Conservation (phyloP, 2,797 vertebrate genomes). For the Orientallactaga sibirica region DNA sequence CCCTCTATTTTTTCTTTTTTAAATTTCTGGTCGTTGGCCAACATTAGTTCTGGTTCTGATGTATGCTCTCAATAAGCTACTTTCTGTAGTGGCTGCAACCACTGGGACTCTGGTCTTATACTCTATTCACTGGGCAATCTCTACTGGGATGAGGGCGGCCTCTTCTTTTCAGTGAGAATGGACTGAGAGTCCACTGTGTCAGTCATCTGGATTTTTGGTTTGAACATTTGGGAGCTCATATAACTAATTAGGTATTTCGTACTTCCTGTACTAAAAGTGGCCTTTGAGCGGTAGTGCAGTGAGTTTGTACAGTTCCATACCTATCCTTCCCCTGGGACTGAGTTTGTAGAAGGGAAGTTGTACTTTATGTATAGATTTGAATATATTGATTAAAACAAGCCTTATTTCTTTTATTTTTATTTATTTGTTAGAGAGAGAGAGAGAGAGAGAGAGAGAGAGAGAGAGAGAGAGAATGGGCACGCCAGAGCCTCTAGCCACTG, state of each 20-base stretch:
- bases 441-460: too few species aligned
- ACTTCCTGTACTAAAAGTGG: not conserved
- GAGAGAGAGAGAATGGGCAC: too few species aligned
- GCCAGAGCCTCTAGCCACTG: too few species aligned
- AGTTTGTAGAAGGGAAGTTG: not conserved
- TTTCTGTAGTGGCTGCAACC: not conserved
- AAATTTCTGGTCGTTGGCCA: not conserved
- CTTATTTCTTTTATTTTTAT: not conserved
- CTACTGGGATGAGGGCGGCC: too few species aligned
- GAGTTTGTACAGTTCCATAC: not conserved
- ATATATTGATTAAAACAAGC: not conserved
- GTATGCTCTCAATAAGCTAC: too few species aligned
- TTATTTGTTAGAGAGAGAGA: too few species aligned
- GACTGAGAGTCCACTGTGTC: not conserved
- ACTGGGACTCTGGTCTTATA: not conserved
- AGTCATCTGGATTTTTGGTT: not conserved
- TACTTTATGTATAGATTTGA: not conserved
- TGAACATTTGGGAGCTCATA: not conserved
- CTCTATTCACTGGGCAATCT: not conserved
- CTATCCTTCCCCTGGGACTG: not conserved
- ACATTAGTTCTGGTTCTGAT: not conserved
- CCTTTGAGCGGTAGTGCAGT: not conserved
- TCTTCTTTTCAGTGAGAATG: not conserved
- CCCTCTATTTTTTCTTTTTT: not conserved
- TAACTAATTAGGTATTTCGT: not conserved